Percentiles rank a stretch among this genome's conserved stretches.
phyloP scores from a whole-genome alignment of 2,797 vertebrate species.

The Oreonectes daqikongensis region DNA sequence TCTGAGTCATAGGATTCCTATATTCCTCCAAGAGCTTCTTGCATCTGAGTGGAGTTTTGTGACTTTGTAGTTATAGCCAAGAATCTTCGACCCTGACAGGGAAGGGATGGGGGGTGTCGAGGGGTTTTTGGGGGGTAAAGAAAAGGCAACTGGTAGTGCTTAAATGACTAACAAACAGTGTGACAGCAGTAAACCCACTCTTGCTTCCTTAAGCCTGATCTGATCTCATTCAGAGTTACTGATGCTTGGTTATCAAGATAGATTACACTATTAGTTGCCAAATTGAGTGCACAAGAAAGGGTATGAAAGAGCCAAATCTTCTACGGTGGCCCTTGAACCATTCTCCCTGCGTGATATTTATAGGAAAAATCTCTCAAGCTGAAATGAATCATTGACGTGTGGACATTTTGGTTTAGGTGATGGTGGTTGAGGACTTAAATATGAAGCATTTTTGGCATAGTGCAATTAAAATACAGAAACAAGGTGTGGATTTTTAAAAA shows the following conservation, averaged over 20 bases:
- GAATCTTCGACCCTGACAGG: conserved; percentile 55
- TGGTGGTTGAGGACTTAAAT: neutral
- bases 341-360: neutral
- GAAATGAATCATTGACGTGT: neutral
- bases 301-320: neutral
- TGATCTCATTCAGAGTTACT: conserved; percentile 66
- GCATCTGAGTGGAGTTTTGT: conserved; percentile 77
- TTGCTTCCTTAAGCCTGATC: conserved; percentile 30
- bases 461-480: no score
- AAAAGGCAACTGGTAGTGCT: conserved; percentile 59
- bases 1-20: conserved; percentile 85
- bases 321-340: neutral
- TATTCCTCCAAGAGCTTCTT: conserved; percentile 80
- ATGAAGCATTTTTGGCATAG: neutral
- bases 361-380: neutral
- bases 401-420: neutral
- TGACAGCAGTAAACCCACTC: conserved; percentile 40
- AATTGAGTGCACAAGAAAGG: conserved; percentile 7
- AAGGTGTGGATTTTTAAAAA: no score
- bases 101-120: conserved; percentile 9
- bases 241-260: conserved; percentile 71
- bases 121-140: conserved; percentile 23
- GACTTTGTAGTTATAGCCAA: conserved; percentile 80
- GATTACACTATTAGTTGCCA: conserved; percentile 69
- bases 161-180: conserved; percentile 68